Evolutionary conservation across 2,888 invertebrate genomes (phyloP), one percentile per base, ranked within the genome.

Genomic region (Phyllotreta cruciferae): DNA sequence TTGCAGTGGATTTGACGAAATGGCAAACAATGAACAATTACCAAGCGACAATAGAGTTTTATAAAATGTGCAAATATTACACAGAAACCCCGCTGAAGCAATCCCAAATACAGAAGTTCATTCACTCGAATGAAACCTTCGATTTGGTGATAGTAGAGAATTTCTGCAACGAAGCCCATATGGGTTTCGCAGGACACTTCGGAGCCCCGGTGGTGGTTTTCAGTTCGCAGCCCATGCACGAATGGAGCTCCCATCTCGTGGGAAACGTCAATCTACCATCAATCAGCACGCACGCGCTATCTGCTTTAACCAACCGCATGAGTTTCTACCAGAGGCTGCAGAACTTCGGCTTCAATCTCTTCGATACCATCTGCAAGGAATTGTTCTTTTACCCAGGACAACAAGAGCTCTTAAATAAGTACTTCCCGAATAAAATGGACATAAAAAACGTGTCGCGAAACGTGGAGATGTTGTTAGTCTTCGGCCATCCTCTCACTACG

Each of bases 291-390:
- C 81, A 82, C 50, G 78, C 79, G 3, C 82, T 82, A 60, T 64
- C 81, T 60, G 76, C 79, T 3, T 82, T 75, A 61, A 72, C 78
- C 50, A 80, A 84, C 39, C 75, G 72, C 56, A 83, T 85, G 76
- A 83, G 77, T 36, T 87, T 89, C 68, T 76, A 77, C 72, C 82
- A 84, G 68, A 77, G 89, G 67, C 53, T 86, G 0, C 74, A 80
- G 35, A 88, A 87, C 71, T 78, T 83, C 0, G 80, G 80, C 2
- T 70, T 73, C 0, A 76, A 78, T 0, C 55, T 81, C 1, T 78
- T 77, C 41, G 78, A 70, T 44, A 47, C 44, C 13, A 52, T 69
- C 24, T 72, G 71, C 11, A 66, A 65, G 39, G 44, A 81, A 35
- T 63, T 66, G 24, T 56, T 68, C 6, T 52, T 44, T 4, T 64